phyloP scores from a whole-genome alignment of 2,888 invertebrate species.

The Melangyna quadrimaculata region DNA sequence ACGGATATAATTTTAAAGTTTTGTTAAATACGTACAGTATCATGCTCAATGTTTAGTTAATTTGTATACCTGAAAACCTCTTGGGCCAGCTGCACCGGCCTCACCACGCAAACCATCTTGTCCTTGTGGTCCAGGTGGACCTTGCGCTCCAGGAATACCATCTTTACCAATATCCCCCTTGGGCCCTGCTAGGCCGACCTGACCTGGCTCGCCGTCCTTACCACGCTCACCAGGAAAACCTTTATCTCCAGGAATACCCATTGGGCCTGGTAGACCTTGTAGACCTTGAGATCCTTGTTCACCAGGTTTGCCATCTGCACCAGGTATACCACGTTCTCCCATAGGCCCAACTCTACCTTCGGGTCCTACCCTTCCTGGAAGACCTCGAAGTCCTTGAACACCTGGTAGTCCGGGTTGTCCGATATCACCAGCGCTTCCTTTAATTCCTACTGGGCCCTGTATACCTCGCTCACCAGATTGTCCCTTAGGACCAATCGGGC shows the following conservation, averaged over 20 bases:
- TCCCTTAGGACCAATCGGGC: conserved; percentile 89
- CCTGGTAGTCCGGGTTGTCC: conserved; percentile 84
- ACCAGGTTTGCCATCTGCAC: conserved; percentile 92
- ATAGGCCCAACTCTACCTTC: conserved; percentile 87
- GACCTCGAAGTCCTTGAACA: conserved; percentile 84
- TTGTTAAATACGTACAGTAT: no score
- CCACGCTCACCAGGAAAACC: conserved; percentile 89
- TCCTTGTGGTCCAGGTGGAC: conserved; percentile 88
- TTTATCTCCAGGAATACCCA: conserved; percentile 86
- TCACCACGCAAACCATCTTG: conserved; percentile 89
- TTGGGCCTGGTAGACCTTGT: conserved; percentile 89
- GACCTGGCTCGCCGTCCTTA: conserved; percentile 87
- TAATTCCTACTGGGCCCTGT: conserved; percentile 85
- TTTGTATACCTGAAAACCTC: conserved; percentile 87
- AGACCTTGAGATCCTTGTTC: conserved; percentile 90
- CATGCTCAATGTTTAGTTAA: no score
- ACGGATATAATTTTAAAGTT: no score
- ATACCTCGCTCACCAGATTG: conserved; percentile 87
- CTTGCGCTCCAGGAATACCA: conserved; percentile 88
- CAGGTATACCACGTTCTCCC: conserved; percentile 88
- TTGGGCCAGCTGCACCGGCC: conserved; percentile 88
- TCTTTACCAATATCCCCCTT: conserved; percentile 90
- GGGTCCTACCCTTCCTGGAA: conserved; percentile 87
- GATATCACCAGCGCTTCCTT: conserved; percentile 84
- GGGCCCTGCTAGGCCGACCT: conserved; percentile 88